Evolutionary conservation across 2,888 invertebrate species (phyloP).

Genomic region (Watsonalla binaria): DNA sequence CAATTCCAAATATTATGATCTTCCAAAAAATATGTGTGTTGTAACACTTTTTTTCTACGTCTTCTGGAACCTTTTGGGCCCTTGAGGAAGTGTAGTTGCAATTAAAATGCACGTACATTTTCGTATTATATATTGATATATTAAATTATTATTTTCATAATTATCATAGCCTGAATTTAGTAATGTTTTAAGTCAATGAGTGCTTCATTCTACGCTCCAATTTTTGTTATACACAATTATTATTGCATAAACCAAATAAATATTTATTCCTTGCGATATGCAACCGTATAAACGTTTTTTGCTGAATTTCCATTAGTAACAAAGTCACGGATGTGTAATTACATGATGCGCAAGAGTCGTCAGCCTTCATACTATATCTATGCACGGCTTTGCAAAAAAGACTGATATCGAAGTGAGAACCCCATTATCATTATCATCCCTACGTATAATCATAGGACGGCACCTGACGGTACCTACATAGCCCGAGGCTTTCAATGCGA

Average conservation of each 20-base stretch:
- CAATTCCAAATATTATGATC: too few species aligned
- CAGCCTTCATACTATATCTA: neutral
- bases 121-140: too few species aligned
- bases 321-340: neutral
- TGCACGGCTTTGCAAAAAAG: neutral
- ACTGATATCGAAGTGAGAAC: conserved; percentile 6
- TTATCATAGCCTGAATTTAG: too few species aligned
- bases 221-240: too few species aligned
- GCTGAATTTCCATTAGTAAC: neutral
- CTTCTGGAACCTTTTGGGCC: too few species aligned
- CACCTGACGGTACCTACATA: conserved; percentile 11
- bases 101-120: too few species aligned
- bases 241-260: neutral
- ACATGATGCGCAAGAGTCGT: neutral
- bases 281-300: neutral
- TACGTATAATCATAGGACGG: conserved; percentile 11
- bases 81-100: too few species aligned
- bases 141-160: too few species aligned
- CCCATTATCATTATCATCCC: conserved; percentile 9
- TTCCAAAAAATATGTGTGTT: too few species aligned
- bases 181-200: too few species aligned
- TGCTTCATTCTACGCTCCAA: too few species aligned
- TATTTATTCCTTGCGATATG: neutral
- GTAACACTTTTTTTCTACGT: too few species aligned
- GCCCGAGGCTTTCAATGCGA: conserved; percentile 9